Evolutionary conservation across 2,797 vertebrate species (phyloP).

Genomic region (Crocodylus rhombifer): DNA sequence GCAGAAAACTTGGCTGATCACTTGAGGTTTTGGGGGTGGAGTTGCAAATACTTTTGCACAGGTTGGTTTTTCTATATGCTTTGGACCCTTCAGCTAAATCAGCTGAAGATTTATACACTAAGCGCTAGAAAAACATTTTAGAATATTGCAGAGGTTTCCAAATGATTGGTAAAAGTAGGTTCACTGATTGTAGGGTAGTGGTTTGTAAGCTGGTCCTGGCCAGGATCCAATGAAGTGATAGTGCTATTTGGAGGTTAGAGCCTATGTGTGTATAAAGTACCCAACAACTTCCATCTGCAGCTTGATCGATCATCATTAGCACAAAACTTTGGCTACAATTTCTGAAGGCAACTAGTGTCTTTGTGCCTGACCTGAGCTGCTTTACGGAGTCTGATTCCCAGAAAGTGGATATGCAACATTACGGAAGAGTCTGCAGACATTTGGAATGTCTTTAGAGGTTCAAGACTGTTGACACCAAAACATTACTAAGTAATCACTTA

Average conservation of each 20-base stretch:
- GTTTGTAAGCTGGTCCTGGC: constrained; percentile 9
- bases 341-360: not conserved
- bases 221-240: not conserved
- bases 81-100: constrained; percentile 48
- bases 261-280: not conserved
- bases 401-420: not conserved
- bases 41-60: constrained; percentile 60
- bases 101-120: constrained; percentile 42
- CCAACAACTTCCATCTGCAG: not conserved
- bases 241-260: not conserved
- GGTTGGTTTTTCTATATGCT: constrained; percentile 57
- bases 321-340: not conserved
- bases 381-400: not conserved
- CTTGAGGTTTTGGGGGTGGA: constrained; percentile 60
- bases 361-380: not conserved
- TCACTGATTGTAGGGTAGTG: not conserved
- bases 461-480: not conserved
- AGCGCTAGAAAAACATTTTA: constrained; percentile 54
- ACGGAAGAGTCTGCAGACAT: not conserved
- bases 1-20: constrained; percentile 79
- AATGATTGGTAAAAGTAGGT: constrained; percentile 13
- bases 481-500: not conserved
- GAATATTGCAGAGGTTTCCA: constrained; percentile 17
- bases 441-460: not conserved
- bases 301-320: not conserved